A percentile compares a stretch with the other conserved stretches of the same genome.
Conservation (phyloP, 2,888 invertebrate species). For the Drosophila mimetica region DNA sequence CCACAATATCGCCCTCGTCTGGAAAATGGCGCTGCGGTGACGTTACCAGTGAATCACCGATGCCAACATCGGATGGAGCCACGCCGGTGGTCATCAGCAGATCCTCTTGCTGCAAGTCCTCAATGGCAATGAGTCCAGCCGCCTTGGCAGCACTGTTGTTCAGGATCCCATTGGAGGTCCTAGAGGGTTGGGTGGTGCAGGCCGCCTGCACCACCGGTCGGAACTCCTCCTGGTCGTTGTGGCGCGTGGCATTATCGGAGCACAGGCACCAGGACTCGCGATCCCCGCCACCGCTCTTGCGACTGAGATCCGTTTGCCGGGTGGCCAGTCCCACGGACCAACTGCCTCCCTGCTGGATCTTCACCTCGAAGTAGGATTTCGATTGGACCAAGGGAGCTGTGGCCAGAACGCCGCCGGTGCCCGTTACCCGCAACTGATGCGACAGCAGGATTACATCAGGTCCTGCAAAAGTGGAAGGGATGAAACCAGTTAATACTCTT, state of each 20-base stretch:
- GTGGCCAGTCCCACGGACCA: conserved; percentile 99
- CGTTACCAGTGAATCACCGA: conserved; percentile 41
- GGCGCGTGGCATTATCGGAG: conserved; percentile 94
- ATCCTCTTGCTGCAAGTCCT: conserved; percentile 84
- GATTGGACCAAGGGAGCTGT: conserved; percentile 98
- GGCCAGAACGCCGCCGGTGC: conserved; percentile 96
- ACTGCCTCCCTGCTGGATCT: conserved; percentile 96
- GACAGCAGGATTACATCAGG: conserved; percentile 83
- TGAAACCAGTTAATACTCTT: no score
- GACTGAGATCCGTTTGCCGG: conserved; percentile 93
- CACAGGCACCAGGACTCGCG: conserved; percentile 96
- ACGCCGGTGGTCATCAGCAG: conserved; percentile 73
- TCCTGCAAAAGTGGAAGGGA: conserved; percentile 53
- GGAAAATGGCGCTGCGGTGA: conserved; percentile 85
- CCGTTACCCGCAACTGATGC: conserved; percentile 85
- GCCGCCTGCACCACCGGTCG: conserved; percentile 71
- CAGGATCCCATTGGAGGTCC: conserved; percentile 59
- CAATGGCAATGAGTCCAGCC: conserved; percentile 80
- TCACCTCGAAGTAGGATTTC: conserved; percentile 99
- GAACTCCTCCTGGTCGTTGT: conserved; percentile 90
- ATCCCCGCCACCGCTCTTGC: conserved; percentile 94
- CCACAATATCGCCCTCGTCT: conserved; percentile 94
- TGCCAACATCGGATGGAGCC: conserved; percentile 14
- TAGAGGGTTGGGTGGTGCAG: conserved; percentile 58
- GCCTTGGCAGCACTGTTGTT: conserved; percentile 71